These are phyloP conservation scores for Cairina moschata DNA, from an alignment of 2,113 vertebrate genomes.

Conservation along the genomic window DNA sequence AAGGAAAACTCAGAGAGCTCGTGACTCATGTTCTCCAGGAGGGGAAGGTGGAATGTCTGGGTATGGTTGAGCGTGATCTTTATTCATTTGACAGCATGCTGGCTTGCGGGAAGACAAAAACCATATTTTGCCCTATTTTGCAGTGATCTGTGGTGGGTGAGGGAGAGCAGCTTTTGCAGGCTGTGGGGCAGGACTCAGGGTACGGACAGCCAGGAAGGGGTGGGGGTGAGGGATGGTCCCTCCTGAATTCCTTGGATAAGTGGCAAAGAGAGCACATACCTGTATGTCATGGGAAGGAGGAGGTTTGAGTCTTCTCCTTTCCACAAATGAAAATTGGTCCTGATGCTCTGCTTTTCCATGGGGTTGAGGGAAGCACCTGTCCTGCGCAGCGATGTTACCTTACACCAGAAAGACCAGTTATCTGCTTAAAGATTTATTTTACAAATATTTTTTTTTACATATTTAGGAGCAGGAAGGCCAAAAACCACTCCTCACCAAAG, in stretches of 20 bases:
- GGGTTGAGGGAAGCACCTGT: neutral
- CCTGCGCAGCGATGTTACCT: no score
- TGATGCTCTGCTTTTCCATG: neutral
- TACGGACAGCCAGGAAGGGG: rapidly evolving
- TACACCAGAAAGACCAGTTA: neutral
- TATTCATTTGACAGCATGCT: neutral
- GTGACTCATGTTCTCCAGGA: slow-evolving; percentile 60
- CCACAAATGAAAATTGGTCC: neutral
- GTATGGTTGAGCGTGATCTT: neutral
- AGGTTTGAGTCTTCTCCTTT: neutral
- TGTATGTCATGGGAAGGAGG: no score
- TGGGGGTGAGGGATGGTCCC: neutral
- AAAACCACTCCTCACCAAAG: neutral
- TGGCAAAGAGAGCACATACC: neutral
- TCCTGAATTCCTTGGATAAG: neutral
- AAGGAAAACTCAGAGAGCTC: neutral
- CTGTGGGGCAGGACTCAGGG: neutral
- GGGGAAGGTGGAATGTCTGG: slow-evolving; percentile 25
- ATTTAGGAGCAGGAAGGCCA: neutral
- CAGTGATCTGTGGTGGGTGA: rapidly evolving
- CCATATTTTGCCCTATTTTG: neutral
- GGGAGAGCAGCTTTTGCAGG: neutral
- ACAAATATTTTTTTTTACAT: neutral
- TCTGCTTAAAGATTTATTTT: no score
- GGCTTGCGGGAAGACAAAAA: neutral